Evolutionary conservation across 1,140 invertebrate species (phyloP).

Genomic region (Zeugodacus cucurbitae): DNA sequence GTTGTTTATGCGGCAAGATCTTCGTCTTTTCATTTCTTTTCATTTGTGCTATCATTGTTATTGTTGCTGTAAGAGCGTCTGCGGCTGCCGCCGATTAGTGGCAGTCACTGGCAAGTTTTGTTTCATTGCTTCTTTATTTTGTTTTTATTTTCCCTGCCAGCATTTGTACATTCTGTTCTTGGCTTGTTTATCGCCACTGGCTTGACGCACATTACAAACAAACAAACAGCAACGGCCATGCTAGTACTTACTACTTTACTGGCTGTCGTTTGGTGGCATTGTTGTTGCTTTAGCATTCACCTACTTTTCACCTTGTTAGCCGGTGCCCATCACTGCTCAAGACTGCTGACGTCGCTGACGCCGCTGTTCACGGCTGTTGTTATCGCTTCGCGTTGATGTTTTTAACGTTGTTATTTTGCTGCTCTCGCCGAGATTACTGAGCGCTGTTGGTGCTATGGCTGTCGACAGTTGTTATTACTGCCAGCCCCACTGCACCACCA

Average conservation of each 20-base stretch:
- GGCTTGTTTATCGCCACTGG: conserved; percentile 2
- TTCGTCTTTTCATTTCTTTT: neutral
- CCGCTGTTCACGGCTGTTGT: conserved; percentile 11
- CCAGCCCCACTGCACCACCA: neutral
- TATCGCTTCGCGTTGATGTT: conserved; percentile 7
- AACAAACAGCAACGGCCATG: neutral
- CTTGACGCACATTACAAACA: neutral
- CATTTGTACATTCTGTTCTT: conserved; percentile 12
- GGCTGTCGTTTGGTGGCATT: neutral
- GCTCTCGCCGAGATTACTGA: neutral
- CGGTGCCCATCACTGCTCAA: neutral
- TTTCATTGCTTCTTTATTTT: neutral
- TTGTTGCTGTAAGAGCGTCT: neutral
- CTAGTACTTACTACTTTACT: neutral
- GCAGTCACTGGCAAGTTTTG: neutral
- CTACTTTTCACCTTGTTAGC: conserved; percentile 33
- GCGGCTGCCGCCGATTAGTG: neutral
- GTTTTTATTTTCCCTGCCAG: neutral
- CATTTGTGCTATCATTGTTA: neutral
- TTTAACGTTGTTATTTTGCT: conserved; percentile 1
- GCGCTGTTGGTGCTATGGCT: neutral
- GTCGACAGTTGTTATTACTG: conserved; percentile 30
- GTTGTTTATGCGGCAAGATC: neutral
- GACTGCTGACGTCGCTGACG: neutral
- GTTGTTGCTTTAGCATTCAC: conserved; percentile 28